A percentile compares a stretch with the other conserved stretches of the same genome.
phyloP scores from a whole-genome alignment of 2,113 vertebrate genomes.

The Xiphophorus maculatus region DNA sequence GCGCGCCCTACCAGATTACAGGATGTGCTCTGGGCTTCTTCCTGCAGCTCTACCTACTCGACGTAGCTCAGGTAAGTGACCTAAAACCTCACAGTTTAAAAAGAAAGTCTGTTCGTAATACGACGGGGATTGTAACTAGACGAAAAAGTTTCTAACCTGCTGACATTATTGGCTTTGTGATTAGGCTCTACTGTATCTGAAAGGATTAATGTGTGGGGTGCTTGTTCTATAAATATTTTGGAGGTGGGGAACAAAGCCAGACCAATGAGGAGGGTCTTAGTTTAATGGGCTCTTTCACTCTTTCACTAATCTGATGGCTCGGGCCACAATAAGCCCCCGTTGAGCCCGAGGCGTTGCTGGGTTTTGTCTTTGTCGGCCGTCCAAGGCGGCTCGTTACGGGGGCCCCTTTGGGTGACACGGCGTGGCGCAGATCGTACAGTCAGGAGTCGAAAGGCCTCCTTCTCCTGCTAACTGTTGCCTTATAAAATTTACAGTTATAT shows the following conservation, averaged over 20 bases:
- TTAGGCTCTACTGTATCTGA: slow-evolving; percentile 27
- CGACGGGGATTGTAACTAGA: background rate
- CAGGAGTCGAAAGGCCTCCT: slow-evolving; percentile 16
- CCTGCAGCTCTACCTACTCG: slow-evolving; percentile 94
- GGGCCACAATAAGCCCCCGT: slow-evolving; percentile 20
- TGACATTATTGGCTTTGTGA: slow-evolving; percentile 25
- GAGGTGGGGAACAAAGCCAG: slow-evolving; percentile 1
- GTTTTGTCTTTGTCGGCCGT: slow-evolving; percentile 42
- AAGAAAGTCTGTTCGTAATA: background rate
- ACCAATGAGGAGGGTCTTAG: slow-evolving; percentile 5
- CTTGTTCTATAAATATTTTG: slow-evolving; percentile 13
- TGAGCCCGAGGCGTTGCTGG: slow-evolving; percentile 48
- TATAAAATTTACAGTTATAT: background rate
- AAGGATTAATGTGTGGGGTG: slow-evolving; percentile 26
- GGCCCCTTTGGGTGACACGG: slow-evolving; percentile 38
- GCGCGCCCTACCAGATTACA: slow-evolving; percentile 96
- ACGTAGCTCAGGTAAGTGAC: slow-evolving; percentile 90
- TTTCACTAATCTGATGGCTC: slow-evolving; percentile 62
- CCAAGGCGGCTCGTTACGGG: slow-evolving; percentile 40
- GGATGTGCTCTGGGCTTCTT: slow-evolving; percentile 96
- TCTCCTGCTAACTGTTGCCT: background rate
- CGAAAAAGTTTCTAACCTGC: slow-evolving; percentile 30
- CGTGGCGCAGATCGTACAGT: slow-evolving; percentile 48
- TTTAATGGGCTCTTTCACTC: slow-evolving; percentile 64
- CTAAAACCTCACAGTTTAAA: background rate